Conservation (phyloP, 2,113 vertebrate species). For the Amblyopsis rosae region DNA sequence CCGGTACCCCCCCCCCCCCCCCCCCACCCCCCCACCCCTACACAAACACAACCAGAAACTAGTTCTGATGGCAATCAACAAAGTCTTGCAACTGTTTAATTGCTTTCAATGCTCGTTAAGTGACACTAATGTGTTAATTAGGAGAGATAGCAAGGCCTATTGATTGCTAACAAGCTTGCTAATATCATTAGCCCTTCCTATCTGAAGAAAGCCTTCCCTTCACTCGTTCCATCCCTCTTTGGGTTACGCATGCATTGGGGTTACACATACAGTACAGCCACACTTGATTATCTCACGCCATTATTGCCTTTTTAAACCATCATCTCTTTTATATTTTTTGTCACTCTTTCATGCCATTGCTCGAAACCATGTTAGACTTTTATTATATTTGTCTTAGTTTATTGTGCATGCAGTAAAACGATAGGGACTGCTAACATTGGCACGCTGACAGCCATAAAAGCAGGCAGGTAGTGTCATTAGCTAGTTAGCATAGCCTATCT, state of each 20-base stretch:
- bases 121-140: constrained; percentile 49
- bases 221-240: neutral
- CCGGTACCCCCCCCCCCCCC: too few species aligned
- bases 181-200: constrained; percentile 20
- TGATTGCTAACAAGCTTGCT: constrained; percentile 38
- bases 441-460: neutral
- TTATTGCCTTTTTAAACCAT: too few species aligned
- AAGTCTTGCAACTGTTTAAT: constrained; percentile 24
- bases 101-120: constrained; percentile 32
- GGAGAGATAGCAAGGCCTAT: constrained; percentile 32
- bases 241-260: neutral
- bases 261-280: too few species aligned
- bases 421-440: neutral
- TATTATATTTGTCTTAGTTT: neutral
- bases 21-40: neutral
- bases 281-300: too few species aligned
- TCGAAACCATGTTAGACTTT: too few species aligned
- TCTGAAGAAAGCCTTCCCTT: constrained; percentile 2
- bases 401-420: neutral
- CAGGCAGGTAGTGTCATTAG: neutral
- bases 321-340: too few species aligned
- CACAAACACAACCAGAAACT: neutral
- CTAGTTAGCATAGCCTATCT: neutral
- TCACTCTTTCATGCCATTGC: too few species aligned
- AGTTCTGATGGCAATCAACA: constrained; percentile 5